These are phyloP conservation scores for Caenorhabditis sp. DNA, from an alignment of 2,888 invertebrate species.

Conservation along the genomic window DNA sequence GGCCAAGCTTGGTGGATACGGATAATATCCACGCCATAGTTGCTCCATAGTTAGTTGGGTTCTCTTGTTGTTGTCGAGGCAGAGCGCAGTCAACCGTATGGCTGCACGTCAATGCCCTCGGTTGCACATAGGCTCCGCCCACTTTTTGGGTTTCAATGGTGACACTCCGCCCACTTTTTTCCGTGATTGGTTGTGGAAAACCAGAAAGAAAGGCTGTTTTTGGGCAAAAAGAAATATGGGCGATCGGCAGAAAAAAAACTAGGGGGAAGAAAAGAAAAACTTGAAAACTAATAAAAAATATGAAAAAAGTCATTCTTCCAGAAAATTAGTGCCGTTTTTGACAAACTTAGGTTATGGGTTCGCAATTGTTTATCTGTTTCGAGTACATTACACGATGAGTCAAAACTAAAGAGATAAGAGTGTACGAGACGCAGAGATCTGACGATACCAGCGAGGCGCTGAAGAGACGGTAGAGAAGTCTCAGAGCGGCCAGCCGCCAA, in stretches of 20 bases:
- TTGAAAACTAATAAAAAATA: background rate
- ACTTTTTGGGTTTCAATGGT: background rate
- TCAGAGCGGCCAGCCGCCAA: too few species aligned
- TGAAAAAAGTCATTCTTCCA: background rate
- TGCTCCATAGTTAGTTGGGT: conserved; percentile 21
- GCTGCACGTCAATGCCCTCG: conserved; percentile 38
- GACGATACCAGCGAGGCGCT: too few species aligned
- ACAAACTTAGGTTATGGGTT: too few species aligned
- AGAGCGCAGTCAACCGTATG: conserved; percentile 39
- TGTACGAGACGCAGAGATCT: too few species aligned
- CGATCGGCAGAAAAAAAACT: too few species aligned
- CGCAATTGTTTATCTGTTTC: too few species aligned
- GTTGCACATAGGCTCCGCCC: conserved; percentile 19
- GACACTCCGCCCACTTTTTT: background rate
- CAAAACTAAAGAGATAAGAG: too few species aligned
- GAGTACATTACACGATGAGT: too few species aligned
- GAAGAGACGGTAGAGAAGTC: too few species aligned
- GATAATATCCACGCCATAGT: conserved; percentile 38
- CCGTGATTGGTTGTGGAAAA: background rate
- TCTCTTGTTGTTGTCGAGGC: background rate
- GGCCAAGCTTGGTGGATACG: background rate
- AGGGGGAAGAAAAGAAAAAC: background rate
- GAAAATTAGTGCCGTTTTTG: background rate
- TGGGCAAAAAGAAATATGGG: background rate
- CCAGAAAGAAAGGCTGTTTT: background rate